These are phyloP conservation scores for Poecilia velifera DNA, from an alignment of 2,797 vertebrate genomes.

Conservation along the genomic window DNA sequence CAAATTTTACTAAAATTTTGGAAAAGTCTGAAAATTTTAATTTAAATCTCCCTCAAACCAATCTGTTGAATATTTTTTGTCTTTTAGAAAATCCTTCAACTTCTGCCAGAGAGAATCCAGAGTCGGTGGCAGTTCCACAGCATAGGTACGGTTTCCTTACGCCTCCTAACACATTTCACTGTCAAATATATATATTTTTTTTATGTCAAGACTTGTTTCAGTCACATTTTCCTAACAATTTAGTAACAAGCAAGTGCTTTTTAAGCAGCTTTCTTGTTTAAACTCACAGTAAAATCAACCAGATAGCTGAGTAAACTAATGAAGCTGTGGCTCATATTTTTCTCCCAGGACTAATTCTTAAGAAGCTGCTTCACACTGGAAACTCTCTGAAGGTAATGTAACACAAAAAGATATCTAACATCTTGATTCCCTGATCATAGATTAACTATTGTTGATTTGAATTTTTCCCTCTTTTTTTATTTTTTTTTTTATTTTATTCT, in stretches of 20 bases:
- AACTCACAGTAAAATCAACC: neutral
- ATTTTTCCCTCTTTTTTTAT: neutral
- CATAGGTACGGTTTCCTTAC: slow-evolving; percentile 84
- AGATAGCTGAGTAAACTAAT: neutral
- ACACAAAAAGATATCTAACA: rapidly evolving
- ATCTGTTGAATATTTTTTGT: slow-evolving; percentile 1
- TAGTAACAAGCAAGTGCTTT: neutral
- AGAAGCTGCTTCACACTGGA: slow-evolving; percentile 97
- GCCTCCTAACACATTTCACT: neutral
- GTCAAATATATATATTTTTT: neutral
- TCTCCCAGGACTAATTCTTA: slow-evolving; percentile 91
- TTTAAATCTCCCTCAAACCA: neutral
- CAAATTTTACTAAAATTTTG: neutral
- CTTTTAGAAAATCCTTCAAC: slow-evolving; percentile 95
- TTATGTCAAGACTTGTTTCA: neutral
- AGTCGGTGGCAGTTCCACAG: slow-evolving; percentile 99
- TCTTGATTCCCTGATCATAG: neutral
- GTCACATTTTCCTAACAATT: neutral
- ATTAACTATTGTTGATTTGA: neutral
- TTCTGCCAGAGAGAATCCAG: slow-evolving; percentile 96
- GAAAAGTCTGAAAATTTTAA: neutral
- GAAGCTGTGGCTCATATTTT: slow-evolving; percentile 11
- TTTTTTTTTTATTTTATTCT: neutral
- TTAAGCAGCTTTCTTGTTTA: slow-evolving; percentile 3
- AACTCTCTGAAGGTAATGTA: slow-evolving; percentile 95